Base-by-base conservation (phyloP, 2,113 vertebrate genomes). In the Polyodon spathula region DNA sequence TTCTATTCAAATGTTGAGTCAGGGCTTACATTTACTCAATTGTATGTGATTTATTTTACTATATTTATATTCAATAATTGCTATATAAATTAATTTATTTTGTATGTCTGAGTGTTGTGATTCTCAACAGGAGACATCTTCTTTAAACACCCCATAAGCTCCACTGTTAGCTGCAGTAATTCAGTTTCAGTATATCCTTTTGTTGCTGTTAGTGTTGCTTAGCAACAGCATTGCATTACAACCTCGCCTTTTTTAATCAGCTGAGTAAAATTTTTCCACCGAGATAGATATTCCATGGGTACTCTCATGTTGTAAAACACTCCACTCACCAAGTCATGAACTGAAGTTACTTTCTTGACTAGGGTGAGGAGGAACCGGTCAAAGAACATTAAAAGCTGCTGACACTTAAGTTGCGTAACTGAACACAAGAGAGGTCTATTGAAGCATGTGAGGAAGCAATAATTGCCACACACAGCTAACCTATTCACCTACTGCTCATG, bases 221-320 rank as follows among this genome's bases (percentile, higher is more conserved):
- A 84, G 83, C 80, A 85, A 86, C 84, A 73, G 54, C 16, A 64
- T 52, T 70, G 75, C 78, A 81, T 81, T 81, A 75, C 79, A 80
- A 68, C 73, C 71, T 74, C 71, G 71, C 27, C 11, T 66, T 66
- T 72, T 58, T 63, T 72, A 75, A 84, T 81, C 78, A 85, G 79
- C 81, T 80, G 79, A 79, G 68, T 69, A 65, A 69, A 71, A 62
- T 74, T 86, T 83, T 84, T 82, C 77, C 77, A 76, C 71, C 73
- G 66, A 67, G 51, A 58, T 59, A 63, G 66, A 81, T 69, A 69
- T 77, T 80, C 63, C 60, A 65, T 61, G 61, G 59, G 57, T 71
- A 66, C 70, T 75, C 73, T 78, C 71, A 4, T 17, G n/a, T 71
- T 71, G 67, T 78, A 67, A 75, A 80, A 78, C 75, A 71, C 73